Conservation (phyloP, 1,140 invertebrate genomes). For the Neoseiulus cucumeris region DNA sequence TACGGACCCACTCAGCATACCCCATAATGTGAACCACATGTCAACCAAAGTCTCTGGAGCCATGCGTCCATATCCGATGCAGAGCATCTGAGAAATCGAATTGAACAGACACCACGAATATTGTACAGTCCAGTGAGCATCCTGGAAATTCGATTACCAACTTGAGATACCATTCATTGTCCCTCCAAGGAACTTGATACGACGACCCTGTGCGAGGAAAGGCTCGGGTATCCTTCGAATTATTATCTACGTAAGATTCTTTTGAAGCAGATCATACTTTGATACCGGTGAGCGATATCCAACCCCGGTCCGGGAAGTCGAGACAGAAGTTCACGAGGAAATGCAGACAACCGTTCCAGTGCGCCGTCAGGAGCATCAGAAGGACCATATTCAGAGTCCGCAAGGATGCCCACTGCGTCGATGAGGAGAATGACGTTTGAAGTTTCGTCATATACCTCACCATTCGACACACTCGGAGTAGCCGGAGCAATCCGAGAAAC, state of each 20-base stretch:
- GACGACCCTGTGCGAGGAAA: neutral
- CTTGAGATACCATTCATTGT: neutral
- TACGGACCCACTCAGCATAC: neutral
- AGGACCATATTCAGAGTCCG: neutral
- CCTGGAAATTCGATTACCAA: conserved; percentile 19
- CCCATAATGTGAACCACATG: conserved; percentile 10
- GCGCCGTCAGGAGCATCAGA: neutral
- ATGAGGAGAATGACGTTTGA: neutral
- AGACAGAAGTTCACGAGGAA: neutral
- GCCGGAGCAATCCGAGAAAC: neutral
- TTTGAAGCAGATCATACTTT: neutral
- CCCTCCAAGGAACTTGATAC: neutral
- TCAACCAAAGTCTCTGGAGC: neutral
- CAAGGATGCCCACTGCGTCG: neutral
- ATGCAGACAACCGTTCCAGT: conserved; percentile 1
- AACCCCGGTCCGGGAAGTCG: neutral
- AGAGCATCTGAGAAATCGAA: conserved; percentile 31
- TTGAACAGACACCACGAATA: conserved; percentile 32
- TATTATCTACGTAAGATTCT: neutral
- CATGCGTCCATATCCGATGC: conserved; percentile 28
- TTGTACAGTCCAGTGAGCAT: conserved; percentile 29
- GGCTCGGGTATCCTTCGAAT: too few species aligned
- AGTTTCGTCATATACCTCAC: conserved; percentile 1
- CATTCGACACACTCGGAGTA: neutral
- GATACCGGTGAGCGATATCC: neutral